Percentiles rank a stretch among this genome's conserved stretches.
phyloP scores from a whole-genome alignment of 2,797 vertebrate species.

The Myotis pilosus region DNA sequence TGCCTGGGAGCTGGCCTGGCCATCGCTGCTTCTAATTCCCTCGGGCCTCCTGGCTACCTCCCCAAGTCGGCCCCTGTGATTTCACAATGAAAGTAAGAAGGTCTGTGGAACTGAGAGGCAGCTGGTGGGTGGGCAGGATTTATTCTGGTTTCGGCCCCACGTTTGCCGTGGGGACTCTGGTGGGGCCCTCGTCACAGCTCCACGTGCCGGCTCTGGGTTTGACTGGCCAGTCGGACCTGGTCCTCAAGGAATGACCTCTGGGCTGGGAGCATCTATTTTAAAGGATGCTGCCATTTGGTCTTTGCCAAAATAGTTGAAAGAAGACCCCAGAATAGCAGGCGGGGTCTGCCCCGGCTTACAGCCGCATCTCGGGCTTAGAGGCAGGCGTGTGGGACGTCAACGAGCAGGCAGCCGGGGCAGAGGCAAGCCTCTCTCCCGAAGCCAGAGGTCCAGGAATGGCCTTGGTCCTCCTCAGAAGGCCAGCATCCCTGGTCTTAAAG shows the following conservation, averaged over 20 bases:
- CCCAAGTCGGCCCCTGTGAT: not conserved
- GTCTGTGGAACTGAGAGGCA: not conserved
- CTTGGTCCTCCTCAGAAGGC: rapidly evolving
- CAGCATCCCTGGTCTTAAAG: rapidly evolving
- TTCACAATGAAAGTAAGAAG: not conserved
- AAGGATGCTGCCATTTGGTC: conserved; percentile 74
- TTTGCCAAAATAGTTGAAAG: conserved; percentile 74
- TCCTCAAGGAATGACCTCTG: conserved; percentile 41
- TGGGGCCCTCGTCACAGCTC: rapidly evolving
- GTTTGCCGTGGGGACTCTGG: not conserved
- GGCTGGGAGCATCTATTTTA: conserved; percentile 66
- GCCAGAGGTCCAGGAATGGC: not conserved
- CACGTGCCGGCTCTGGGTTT: not conserved
- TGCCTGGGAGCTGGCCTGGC: rapidly evolving
- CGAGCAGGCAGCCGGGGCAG: not conserved
- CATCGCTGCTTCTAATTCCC: rapidly evolving
- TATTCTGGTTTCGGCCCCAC: not conserved
- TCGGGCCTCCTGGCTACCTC: rapidly evolving
- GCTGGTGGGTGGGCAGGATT: not conserved
- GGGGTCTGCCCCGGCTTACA: conserved; percentile 64
- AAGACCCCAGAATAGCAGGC: conserved; percentile 69
- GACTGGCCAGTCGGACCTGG: conserved; percentile 47
- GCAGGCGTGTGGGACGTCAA: not conserved
- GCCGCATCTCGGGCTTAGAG: not conserved
- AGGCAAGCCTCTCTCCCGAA: not conserved